These are phyloP conservation scores for Centropus bengalensis DNA, from an alignment of 2,113 vertebrate genomes.

Conservation along the genomic window DNA sequence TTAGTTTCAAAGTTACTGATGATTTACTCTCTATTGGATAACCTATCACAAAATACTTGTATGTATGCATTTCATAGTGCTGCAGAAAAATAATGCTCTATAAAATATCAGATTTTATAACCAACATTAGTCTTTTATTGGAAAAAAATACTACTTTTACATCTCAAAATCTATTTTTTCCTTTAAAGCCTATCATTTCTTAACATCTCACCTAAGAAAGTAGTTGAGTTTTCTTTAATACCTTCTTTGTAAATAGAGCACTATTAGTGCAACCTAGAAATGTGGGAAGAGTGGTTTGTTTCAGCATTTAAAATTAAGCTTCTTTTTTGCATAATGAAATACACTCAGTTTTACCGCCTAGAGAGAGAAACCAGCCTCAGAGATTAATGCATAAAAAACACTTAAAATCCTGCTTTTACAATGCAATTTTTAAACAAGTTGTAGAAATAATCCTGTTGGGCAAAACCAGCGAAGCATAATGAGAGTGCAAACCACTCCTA, in stretches of 20 bases:
- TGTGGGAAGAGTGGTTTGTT: not conserved
- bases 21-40: not conserved
- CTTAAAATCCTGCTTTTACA: not conserved
- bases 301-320: constrained; percentile 31
- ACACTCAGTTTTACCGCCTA: not conserved
- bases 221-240: not conserved
- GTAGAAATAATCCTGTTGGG: not conserved
- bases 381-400: not conserved
- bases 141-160: not conserved
- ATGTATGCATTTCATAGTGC: not conserved
- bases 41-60: not conserved
- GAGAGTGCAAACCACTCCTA: not conserved
- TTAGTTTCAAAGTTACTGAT: not conserved
- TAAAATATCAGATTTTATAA: not conserved
- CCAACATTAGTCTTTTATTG: not conserved
- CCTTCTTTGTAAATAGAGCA: not conserved
- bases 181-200: not conserved
- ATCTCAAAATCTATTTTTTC: not conserved
- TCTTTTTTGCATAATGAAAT: constrained; percentile 25
- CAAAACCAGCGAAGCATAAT: not conserved
- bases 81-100: not conserved
- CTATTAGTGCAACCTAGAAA: not conserved
- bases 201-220: not conserved
- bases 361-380: not conserved
- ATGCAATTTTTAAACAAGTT: not conserved